Evolutionary conservation across 2,797 vertebrate genomes (phyloP).

Genomic region (Spizella passerina): DNA sequence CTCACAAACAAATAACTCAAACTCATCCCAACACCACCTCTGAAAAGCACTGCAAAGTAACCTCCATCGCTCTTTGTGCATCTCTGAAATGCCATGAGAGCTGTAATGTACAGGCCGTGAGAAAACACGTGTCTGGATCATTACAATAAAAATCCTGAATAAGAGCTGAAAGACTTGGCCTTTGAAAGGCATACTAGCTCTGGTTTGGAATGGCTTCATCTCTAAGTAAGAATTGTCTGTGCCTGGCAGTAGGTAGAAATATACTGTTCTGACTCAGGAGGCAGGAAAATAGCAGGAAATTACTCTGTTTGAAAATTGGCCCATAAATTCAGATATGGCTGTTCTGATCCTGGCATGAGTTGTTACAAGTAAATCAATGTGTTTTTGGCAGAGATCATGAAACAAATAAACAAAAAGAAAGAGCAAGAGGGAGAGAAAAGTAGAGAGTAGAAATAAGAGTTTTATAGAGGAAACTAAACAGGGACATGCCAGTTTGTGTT

Average conservation of each 20-base stretch:
- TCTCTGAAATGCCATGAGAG: not conserved
- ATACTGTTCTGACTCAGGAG: constrained; percentile 37
- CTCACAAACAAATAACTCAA: not conserved
- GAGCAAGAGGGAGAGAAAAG: not conserved
- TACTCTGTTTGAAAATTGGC: constrained; percentile 38
- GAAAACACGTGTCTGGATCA: not conserved
- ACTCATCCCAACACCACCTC: not conserved
- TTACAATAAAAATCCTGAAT: constrained; percentile 1
- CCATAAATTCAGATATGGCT: constrained; percentile 43
- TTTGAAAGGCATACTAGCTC: not conserved
- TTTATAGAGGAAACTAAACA: constrained; percentile 14
- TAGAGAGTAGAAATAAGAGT: not conserved
- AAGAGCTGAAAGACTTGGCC: not conserved
- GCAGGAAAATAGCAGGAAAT: constrained; percentile 58
- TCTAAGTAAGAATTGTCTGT: not conserved
- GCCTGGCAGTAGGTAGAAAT: constrained; percentile 22
- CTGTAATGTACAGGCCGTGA: not conserved
- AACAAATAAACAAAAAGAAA: not conserved
- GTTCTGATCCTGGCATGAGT: constrained; percentile 12
- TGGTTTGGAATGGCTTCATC: constrained; percentile 11
- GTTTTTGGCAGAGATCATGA: constrained; percentile 4
- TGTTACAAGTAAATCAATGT: not conserved
- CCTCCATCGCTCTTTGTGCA: not conserved
- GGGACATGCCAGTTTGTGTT: not conserved
- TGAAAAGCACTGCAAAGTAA: not conserved